Base-by-base conservation (phyloP, 2,888 invertebrate genomes). In the Trachelus iudaicus region DNA sequence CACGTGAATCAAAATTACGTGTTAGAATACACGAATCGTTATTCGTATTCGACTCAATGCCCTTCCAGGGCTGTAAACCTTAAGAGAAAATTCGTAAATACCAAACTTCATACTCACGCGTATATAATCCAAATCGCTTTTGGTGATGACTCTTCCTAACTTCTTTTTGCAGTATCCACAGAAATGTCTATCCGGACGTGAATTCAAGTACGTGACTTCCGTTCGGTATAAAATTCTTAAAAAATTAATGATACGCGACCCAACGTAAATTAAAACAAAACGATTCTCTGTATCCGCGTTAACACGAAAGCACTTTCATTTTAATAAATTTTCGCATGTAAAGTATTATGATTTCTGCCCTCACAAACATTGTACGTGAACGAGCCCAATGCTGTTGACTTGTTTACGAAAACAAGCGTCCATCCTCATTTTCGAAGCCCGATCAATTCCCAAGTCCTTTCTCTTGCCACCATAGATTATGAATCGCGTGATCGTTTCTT, bases 241-340 rank as follows among this genome's bases (percentile, higher is more conserved):
- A 23, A 56, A 56, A 23, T 56, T 9, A 2, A 56, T 9, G 6
- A 56, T 9, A 9, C 1, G 56, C 56, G 9, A 23, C 23, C 56
- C 6, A 56, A 56, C 56, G 23, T 56, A 23, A 40, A 15, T 15
- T 15, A 6, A 15, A 40, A 40, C 15, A 40, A 40, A 40, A 23
- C 56, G 4, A 37, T 15, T 13, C 23, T 23, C 23, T 56, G 23
- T 9, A 23, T 56, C 23, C 56, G 56, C 23, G 1, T 56, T 56
- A 56, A 56, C 56, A 71, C 6, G 15, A 11, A 69, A 23, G 30
- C 35, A 79, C 78, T 79, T 75, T 77, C 69, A 80, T 75, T 69
- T 81, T 80, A 12, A 76, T 37, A 69, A 79, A 81, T 69, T 82
- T 82, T 30, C 79, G 69, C 77, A 74, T 31, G 34, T 79, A 77